These are phyloP conservation scores for Geophilus truncorum DNA, from an alignment of 2,888 invertebrate genomes.

Conservation along the genomic window DNA sequence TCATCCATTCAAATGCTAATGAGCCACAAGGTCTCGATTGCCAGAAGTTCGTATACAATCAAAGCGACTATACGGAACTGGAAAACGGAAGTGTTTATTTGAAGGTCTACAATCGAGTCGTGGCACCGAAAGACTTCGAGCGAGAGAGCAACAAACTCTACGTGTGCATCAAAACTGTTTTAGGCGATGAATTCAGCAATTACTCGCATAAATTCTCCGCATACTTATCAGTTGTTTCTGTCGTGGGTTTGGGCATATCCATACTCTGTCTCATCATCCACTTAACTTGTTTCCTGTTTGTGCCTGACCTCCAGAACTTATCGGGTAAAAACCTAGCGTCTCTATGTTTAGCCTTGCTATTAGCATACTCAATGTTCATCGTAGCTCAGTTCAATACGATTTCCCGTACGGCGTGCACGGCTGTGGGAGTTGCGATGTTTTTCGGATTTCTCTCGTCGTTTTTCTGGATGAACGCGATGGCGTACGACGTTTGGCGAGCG, in stretches of 20 bases:
- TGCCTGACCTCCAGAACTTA: conserved; percentile 53
- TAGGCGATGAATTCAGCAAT: conserved; percentile 43
- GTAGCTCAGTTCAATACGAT: conserved; percentile 46
- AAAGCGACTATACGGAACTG: conserved; percentile 35
- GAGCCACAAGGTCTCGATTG: neutral
- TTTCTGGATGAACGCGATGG: conserved; percentile 56
- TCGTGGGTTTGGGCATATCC: conserved; percentile 52
- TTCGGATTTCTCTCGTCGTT: conserved; percentile 55
- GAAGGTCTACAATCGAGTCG: conserved; percentile 36
- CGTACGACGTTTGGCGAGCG: conserved; percentile 54
- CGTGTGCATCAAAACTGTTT: conserved; percentile 45
- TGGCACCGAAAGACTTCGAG: conserved; percentile 32
- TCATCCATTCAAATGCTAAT: neutral
- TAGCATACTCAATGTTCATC: conserved; percentile 52
- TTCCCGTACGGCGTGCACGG: conserved; percentile 45
- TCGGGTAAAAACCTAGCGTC: conserved; percentile 55
- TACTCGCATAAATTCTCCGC: conserved; percentile 45
- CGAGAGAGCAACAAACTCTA: conserved; percentile 42
- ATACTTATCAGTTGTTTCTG: conserved; percentile 50
- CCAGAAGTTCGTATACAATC: conserved; percentile 24
- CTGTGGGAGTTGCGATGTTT: conserved; percentile 51
- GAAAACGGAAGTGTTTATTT: conserved; percentile 37
- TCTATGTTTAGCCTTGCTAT: conserved; percentile 51
- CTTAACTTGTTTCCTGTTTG: conserved; percentile 50
- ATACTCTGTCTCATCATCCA: conserved; percentile 51